Conservation (phyloP, 2,888 invertebrate species). For the Lacanobia oleracea region DNA sequence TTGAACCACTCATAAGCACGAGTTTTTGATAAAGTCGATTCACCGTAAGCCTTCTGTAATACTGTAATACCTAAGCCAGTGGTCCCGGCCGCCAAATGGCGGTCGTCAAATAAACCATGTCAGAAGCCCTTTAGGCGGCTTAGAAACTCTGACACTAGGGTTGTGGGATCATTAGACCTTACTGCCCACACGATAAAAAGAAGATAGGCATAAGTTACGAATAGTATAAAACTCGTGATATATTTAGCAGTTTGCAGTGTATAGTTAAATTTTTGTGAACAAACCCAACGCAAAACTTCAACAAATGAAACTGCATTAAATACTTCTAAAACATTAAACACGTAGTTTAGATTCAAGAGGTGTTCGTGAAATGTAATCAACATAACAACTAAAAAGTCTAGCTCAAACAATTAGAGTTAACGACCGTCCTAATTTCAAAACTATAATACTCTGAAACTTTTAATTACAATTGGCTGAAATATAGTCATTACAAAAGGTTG, state of each 20-base stretch:
- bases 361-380: constrained; percentile 29
- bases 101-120: too few relatives aligned
- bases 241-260: not conserved
- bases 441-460: constrained; percentile 23
- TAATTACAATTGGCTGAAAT: constrained; percentile 18
- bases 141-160: too few relatives aligned
- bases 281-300: not conserved
- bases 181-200: too few relatives aligned
- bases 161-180: too few relatives aligned
- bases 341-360: constrained; percentile 21
- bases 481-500: constrained; percentile 8
- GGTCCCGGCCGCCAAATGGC: too few relatives aligned
- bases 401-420: constrained; percentile 29
- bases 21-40: too few relatives aligned
- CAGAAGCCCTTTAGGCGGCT: too few relatives aligned
- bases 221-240: not conserved
- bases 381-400: constrained; percentile 20
- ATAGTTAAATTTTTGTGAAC: not conserved
- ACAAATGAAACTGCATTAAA: constrained; percentile 3
- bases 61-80: too few relatives aligned
- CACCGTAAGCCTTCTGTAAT: too few relatives aligned
- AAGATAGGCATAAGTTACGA: not conserved
- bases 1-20: too few relatives aligned
- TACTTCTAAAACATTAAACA: constrained; percentile 27
- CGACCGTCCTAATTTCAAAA: constrained; percentile 17